Conservation (phyloP, 2,888 invertebrate genomes). For the Drosophila anceps region DNA sequence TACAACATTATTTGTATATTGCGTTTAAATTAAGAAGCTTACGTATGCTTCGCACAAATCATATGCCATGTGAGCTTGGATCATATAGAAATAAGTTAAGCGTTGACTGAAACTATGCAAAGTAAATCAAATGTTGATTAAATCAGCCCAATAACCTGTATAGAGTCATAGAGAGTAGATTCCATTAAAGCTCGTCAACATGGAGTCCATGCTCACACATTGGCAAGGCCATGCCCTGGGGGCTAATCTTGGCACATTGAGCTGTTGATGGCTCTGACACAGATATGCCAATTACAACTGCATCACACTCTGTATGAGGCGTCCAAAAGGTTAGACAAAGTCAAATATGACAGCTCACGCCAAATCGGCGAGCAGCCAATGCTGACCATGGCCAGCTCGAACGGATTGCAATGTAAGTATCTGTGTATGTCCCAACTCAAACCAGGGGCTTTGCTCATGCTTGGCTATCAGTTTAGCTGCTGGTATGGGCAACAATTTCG, state of each 20-base stretch:
- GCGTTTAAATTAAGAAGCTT: background rate
- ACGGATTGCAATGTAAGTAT: constrained; percentile 46
- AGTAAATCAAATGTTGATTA: constrained; percentile 12
- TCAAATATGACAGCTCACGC: constrained; percentile 55
- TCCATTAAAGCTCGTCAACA: constrained; percentile 29
- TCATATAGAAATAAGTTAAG: constrained; percentile 1
- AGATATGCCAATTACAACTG: constrained; percentile 73
- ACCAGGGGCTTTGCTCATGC: background rate
- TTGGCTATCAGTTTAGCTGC: constrained; percentile 2
- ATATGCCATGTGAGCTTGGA: background rate
- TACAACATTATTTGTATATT: background rate
- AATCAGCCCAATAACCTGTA: constrained; percentile 31
- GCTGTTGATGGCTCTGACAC: constrained; percentile 57
- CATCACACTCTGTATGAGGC: constrained; percentile 33
- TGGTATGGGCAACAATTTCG: constrained; percentile 36
- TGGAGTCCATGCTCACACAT: constrained; percentile 18
- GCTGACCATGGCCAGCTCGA: constrained; percentile 58
- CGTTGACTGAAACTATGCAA: constrained; percentile 1
- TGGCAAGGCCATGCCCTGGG: constrained; percentile 36
- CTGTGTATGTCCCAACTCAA: constrained; percentile 11
- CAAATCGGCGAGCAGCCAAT: constrained; percentile 25
- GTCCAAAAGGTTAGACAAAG: constrained; percentile 60
- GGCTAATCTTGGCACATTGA: constrained; percentile 47
- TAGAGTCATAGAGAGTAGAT: constrained; percentile 10
- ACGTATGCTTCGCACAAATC: background rate